These are phyloP conservation scores for Hartigia nigra DNA, from an alignment of 2,888 invertebrate genomes.

Conservation along the genomic window DNA sequence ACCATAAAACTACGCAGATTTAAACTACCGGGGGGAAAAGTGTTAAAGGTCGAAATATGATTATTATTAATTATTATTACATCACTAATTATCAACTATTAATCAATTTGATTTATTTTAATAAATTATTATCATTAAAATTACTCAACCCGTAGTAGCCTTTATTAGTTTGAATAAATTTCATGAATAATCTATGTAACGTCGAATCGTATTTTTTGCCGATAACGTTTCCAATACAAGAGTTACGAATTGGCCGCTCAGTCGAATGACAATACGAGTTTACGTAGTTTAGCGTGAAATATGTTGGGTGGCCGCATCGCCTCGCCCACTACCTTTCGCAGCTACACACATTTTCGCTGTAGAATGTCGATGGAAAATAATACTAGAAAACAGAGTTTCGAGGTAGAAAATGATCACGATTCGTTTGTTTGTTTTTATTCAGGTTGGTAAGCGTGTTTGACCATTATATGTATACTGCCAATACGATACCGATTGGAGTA, in stretches of 20 bases:
- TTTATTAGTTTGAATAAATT: background rate
- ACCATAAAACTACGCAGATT: too few species aligned
- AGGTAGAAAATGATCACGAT: background rate
- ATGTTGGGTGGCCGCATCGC: slow-evolving; percentile 10
- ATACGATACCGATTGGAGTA: background rate
- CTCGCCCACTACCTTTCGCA: background rate
- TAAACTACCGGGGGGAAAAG: too few species aligned
- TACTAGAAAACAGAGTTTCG: background rate
- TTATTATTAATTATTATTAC: too few species aligned
- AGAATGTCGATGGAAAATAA: background rate
- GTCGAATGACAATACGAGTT: slow-evolving; percentile 31
- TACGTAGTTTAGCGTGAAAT: slow-evolving; percentile 34
- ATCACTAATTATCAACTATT: too few species aligned
- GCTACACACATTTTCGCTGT: background rate
- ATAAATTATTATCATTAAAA: too few species aligned
- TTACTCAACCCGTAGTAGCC: too few species aligned
- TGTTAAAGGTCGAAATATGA: too few species aligned
- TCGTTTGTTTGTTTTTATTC: background rate
- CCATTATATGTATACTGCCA: background rate
- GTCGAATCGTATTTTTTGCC: background rate
- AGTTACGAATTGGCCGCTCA: slow-evolving; percentile 7
- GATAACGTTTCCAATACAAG: background rate
- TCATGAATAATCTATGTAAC: background rate
- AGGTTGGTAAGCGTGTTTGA: background rate
- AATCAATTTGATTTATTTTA: too few species aligned